These are phyloP conservation scores for Cossypha heuglini DNA, from an alignment of 2,797 vertebrate species.

Conservation along the genomic window DNA sequence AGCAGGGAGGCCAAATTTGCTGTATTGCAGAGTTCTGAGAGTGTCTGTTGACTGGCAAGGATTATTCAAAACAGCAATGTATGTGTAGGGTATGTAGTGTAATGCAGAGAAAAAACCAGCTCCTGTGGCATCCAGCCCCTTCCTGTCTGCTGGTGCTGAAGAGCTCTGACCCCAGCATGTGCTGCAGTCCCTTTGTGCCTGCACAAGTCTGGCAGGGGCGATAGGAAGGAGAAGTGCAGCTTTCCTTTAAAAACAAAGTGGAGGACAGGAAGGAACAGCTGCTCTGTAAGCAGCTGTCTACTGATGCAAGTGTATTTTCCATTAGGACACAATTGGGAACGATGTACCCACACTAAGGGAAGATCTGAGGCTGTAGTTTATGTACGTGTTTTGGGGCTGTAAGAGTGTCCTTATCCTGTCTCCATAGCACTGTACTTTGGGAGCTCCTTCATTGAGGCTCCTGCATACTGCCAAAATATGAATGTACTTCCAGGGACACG, in stretches of 20 bases:
- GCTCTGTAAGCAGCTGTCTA: background rate
- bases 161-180: background rate
- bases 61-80: background rate
- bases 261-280: conserved; percentile 46
- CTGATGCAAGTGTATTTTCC: conserved; percentile 6
- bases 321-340: background rate
- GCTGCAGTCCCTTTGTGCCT: background rate
- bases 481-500: background rate
- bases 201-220: background rate
- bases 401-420: background rate
- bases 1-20: background rate
- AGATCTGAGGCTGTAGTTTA: background rate
- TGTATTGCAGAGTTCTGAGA: background rate
- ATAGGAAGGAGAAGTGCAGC: background rate
- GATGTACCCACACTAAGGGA: background rate
- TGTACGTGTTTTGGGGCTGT: background rate
- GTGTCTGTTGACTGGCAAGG: background rate
- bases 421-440: background rate
- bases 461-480: background rate
- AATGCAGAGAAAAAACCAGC: background rate
- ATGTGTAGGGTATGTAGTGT: background rate
- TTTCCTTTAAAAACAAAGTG: conserved; percentile 31
- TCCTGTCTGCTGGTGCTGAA: background rate
- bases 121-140: background rate
- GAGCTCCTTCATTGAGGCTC: background rate